Base-by-base conservation (phyloP, 1,140 invertebrate species). In the Cylas formicarius region DNA sequence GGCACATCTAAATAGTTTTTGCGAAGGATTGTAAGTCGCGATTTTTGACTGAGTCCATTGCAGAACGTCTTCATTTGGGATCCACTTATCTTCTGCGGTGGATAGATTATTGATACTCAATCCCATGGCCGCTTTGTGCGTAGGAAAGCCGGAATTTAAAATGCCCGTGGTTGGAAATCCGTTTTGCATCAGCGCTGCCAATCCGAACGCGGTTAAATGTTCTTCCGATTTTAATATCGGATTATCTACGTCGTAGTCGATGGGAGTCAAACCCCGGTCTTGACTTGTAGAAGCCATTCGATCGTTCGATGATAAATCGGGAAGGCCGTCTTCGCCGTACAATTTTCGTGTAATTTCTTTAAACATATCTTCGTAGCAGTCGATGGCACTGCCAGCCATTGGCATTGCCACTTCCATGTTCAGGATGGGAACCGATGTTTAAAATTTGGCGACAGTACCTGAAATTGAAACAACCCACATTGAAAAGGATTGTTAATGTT, bases 271-370 rank as follows among this genome's bases (percentile, higher is more conserved):
- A 19, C 61, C 57, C 14, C 66, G 53, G 26, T 69, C 67, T 43
- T 54, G 52, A 7, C 57, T 51, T 24, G 57, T 24, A 60, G 70
- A 58, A 67, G 70, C 35, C 54, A 70, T 48, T 48, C 65, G 39
- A 24, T 63, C 61, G 16, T 50, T 63, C 37, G 67, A 63, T 41
- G 68, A 67, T 45, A 73, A 60, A 50, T 72, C 72, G 46, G 72
- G 71, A 42, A 71, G 69, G 45, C 77, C 77, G 68, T 89, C 86
- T 62, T 89, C 86, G 36, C 86, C 86, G 65, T 91, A 91, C 32
- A 90, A 71, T 71, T 91, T 91, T 57, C 86, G 79, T 28, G 86
- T 90, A 55, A 90, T 90, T 72, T 91, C 87, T 67, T 90, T 89
- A 63, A 86, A 82, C 76, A 81, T 81, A 53, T 82, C 79, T 62